Evolutionary conservation across 2,797 vertebrate species (phyloP).

Genomic region (Buphagus erythrorhynchus): DNA sequence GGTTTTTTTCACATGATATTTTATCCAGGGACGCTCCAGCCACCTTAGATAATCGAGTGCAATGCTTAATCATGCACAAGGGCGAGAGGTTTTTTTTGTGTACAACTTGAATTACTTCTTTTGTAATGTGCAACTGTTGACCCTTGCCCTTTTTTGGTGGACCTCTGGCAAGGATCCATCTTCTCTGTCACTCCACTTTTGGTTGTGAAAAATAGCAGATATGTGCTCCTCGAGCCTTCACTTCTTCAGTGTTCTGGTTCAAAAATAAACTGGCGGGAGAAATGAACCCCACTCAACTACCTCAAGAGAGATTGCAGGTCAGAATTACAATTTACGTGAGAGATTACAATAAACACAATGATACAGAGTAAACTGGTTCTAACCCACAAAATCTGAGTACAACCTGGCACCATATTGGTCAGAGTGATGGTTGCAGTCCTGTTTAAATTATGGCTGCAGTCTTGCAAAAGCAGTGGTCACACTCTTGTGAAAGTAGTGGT

Average conservation of each 20-base stretch:
- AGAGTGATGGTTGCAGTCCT: neutral
- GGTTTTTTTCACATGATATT: neutral
- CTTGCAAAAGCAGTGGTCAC: neutral
- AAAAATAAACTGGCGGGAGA: neutral
- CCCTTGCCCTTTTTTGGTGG: neutral
- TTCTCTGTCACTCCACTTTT: neutral
- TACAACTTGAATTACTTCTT: neutral
- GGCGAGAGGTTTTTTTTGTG: neutral
- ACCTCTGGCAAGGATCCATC: neutral
- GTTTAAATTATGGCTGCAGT: neutral
- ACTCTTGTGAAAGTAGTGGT: neutral
- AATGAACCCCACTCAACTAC: neutral
- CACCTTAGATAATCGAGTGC: neutral
- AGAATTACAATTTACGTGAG: neutral
- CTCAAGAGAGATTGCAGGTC: neutral
- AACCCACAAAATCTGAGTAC: neutral
- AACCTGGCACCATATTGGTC: neutral
- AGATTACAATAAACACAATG: neutral
- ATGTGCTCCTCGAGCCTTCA: neutral
- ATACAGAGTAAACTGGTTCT: too few relatives aligned
- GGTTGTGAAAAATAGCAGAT: neutral
- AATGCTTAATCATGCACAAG: neutral
- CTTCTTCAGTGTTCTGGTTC: neutral
- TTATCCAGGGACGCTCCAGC: neutral
- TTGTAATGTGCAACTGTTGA: neutral